Conservation (phyloP, 64 coral and sea anemone species). For the Acropora tenuis region DNA sequence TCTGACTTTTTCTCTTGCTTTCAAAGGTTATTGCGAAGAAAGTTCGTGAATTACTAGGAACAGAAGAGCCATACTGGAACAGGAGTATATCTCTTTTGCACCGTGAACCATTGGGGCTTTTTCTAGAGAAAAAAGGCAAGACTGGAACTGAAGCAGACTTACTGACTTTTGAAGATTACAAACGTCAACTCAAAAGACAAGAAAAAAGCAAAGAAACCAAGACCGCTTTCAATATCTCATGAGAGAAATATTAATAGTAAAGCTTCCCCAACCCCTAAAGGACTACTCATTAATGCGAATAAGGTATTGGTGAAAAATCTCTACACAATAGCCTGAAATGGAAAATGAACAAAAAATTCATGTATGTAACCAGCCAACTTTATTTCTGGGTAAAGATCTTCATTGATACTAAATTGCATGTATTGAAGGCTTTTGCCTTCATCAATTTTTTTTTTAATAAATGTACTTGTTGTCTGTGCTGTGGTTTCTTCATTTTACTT, state of each 20-base stretch:
- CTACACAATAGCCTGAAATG: not conserved
- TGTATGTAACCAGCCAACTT: not conserved
- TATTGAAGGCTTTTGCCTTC: not conserved
- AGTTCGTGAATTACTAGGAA: constrained; percentile 72
- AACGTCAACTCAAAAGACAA: constrained; percentile 75
- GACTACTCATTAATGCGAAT: not conserved
- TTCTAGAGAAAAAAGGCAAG: constrained; percentile 87
- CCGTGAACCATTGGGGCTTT: constrained; percentile 77
- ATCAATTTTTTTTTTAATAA: not conserved
- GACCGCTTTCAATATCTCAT: not conserved
- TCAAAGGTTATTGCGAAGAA: constrained; percentile 77
- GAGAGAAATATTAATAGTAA: not conserved
- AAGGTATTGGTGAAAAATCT: not conserved
- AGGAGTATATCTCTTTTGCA: constrained; percentile 92
- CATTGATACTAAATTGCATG: not conserved
- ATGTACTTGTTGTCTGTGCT: not conserved
- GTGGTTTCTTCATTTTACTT: not conserved
- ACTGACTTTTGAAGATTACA: constrained; percentile 78
- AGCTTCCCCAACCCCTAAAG: not conserved
- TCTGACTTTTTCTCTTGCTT: not conserved
- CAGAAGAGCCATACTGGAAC: constrained; percentile 89
- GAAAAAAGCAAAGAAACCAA: constrained; percentile 69
- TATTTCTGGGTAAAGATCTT: constrained; percentile 10
- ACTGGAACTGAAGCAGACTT: constrained; percentile 81
- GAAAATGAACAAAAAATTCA: not conserved